These are phyloP conservation scores for Torymus auratus DNA, from an alignment of 2,888 invertebrate genomes.

Conservation along the genomic window DNA sequence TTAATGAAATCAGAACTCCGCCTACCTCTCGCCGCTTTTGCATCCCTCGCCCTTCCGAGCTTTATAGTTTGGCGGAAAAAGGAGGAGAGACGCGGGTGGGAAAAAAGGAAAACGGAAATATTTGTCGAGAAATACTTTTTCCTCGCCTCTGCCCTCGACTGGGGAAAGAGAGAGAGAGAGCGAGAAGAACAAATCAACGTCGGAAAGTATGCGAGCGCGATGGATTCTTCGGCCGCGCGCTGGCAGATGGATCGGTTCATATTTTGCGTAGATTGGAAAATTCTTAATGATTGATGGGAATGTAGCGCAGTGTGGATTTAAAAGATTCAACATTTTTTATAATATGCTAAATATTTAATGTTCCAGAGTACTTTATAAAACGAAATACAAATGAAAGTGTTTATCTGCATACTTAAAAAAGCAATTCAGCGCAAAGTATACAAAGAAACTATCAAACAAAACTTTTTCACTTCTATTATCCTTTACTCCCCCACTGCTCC, in stretches of 20 bases:
- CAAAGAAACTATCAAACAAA: not conserved
- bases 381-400: not conserved
- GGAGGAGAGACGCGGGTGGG: not conserved
- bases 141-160: slow-evolving; percentile 40
- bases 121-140: slow-evolving; percentile 73
- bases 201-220: slow-evolving; percentile 2
- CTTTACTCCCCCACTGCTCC: too few species aligned
- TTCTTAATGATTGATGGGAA: slow-evolving; percentile 13
- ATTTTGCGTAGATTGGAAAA: slow-evolving; percentile 16
- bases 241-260: not conserved
- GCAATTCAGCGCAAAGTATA: not conserved
- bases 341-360: too few species aligned
- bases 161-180: not conserved
- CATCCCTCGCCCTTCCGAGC: slow-evolving; percentile 34
- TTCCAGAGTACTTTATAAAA: not conserved
- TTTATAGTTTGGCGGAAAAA: slow-evolving; percentile 43
- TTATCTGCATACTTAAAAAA: not conserved
- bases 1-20: slow-evolving; percentile 77
- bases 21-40: slow-evolving; percentile 60
- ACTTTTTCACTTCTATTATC: too few species aligned
- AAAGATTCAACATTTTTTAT: too few species aligned
- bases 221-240: slow-evolving; percentile 15
- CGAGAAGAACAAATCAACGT: slow-evolving; percentile 11
- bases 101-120: slow-evolving; percentile 70
- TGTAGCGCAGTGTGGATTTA: too few species aligned